Conservation (phyloP, 37 sponge, comb jelly and placozoan species). For the Agelas oroides region DNA sequence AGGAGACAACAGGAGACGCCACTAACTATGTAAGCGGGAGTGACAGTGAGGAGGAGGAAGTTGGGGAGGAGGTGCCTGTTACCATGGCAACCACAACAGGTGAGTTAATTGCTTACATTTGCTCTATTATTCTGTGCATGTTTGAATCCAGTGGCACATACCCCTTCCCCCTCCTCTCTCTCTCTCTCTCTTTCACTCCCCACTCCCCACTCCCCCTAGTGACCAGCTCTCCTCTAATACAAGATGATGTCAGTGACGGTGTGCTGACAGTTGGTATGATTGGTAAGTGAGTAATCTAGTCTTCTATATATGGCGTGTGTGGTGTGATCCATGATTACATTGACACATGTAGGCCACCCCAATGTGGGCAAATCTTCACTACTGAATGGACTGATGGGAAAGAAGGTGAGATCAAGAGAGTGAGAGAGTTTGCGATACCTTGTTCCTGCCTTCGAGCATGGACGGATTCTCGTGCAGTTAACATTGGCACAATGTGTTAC, state of each 20-base stretch:
- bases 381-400: slow-evolving; percentile 91
- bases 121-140: too few relatives aligned
- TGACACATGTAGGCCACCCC: slow-evolving; percentile 80
- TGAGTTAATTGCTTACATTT: background rate
- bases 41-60: slow-evolving; percentile 9
- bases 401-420: slow-evolving; percentile 87
- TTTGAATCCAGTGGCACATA: too few relatives aligned
- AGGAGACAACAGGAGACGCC: background rate
- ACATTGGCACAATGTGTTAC: too few relatives aligned
- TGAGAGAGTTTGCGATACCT: too few relatives aligned
- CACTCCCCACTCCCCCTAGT: background rate
- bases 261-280: slow-evolving; percentile 93
- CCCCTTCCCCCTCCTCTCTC: too few relatives aligned
- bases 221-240: background rate
- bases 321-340: too few relatives aligned
- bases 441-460: too few relatives aligned
- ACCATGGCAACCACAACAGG: slow-evolving; percentile 1
- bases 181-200: too few relatives aligned
- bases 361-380: slow-evolving; percentile 98
- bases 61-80: background rate
- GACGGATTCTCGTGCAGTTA: too few relatives aligned
- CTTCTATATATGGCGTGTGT: background rate
- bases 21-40: background rate
- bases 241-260: slow-evolving; percentile 28
- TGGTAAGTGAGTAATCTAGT: slow-evolving; percentile 52